Base-by-base conservation (phyloP, 2,888 invertebrate genomes). In the Dinocampus coccinellae region DNA sequence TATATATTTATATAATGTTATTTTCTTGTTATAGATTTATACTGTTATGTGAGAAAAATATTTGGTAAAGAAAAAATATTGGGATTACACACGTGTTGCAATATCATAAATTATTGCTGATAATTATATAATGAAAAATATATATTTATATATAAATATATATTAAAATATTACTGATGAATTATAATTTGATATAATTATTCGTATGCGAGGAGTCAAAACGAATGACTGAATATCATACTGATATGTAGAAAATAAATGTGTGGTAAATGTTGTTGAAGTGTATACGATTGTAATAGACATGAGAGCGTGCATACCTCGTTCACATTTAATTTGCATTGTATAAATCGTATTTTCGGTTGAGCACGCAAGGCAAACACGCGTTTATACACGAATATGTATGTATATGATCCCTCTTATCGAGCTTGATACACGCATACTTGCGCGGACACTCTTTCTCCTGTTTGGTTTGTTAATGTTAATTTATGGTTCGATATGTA, bases 401-500 rank as follows among this genome's bases (percentile, higher is more conserved):
- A 78, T 80, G 82, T 83, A 76, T 79, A 76, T 76, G 69, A 69
- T 75, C 80, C 79, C 81, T 81, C 75, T 13, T 75, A 72, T 74
- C 47, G 52, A 57, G 71, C 69, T 72, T 24, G 63, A 52, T 55
- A 22, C 74, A 69, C 72, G 60, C 72, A 75, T 74, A 11, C 57
- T 76, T 16, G 16, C 47, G 47, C 73, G 77, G 53, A 34, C 64
- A 57, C 60, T 61, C 58, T 65, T 62, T 60, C 65, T 61, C 63
- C 61, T 62, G 71, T 67, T n/a, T 57, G 66, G 66, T 69, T 69
- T 68, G 65, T 70, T 84, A 84, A 85, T 68, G 65, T 70, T 84
- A 84, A 85, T 84, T 85, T 84, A 84, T 83, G 84, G 85, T 84
- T 83, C 83, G 82, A 82, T 84, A 83, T 81, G 84, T 84, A 85